Conservation (phyloP, 2,888 invertebrate genomes). For the Pseudococcus viburni region DNA sequence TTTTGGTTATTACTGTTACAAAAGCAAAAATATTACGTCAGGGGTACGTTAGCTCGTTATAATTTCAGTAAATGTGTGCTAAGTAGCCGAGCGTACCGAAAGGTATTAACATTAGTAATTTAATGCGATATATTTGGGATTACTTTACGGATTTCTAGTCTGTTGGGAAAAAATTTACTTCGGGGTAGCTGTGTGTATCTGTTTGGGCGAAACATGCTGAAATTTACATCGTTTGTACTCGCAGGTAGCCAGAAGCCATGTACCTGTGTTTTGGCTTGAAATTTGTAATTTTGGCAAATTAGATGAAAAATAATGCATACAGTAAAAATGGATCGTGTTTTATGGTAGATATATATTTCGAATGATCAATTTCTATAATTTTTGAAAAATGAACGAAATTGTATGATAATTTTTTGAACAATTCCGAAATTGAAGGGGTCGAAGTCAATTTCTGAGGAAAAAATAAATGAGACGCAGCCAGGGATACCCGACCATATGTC, state of each 20-base stretch:
- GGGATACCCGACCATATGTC: no score
- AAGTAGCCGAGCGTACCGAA: constrained; percentile 41
- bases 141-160: constrained; percentile 11
- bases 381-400: no score
- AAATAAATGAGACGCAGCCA: no score
- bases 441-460: no score
- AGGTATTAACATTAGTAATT: constrained; percentile 47
- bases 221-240: not conserved
- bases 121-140: constrained; percentile 46
- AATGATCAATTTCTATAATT: no score
- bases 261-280: not conserved
- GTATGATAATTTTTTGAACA: no score
- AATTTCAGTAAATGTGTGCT: constrained; percentile 40
- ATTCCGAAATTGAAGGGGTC: no score
- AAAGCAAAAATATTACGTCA: constrained; percentile 47
- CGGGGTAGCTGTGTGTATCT: not conserved
- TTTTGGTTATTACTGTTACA: constrained; percentile 47
- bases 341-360: no score
- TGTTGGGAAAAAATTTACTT: constrained; percentile 29
- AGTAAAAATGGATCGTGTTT: no score
- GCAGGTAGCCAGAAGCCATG: not conserved
- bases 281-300: not conserved
- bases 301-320: not conserved
- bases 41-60: constrained; percentile 37
- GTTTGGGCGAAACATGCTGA: not conserved